phyloP scores from a whole-genome alignment of 2,888 invertebrate species.

The Dynastes hyllus region DNA sequence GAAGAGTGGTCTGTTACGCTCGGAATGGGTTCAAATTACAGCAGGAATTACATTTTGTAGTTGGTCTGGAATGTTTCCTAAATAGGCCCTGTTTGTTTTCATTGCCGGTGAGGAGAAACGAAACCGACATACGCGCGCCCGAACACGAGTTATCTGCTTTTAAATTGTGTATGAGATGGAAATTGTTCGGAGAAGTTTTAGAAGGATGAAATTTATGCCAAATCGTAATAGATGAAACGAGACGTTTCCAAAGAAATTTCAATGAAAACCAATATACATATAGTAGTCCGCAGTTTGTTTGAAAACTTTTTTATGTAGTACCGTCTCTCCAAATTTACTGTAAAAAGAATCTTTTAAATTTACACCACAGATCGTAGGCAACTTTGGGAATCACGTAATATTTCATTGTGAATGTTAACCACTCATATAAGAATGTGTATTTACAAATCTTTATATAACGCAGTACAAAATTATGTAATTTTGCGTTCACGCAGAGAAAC shows the following conservation, averaged over 20 bases:
- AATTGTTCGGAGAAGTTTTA: conserved; percentile 32
- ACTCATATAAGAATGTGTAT: too few species aligned
- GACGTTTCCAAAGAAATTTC: conserved; percentile 5
- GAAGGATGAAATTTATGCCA: conserved; percentile 35
- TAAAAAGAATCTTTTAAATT: too few species aligned
- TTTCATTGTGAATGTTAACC: too few species aligned
- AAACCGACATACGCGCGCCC: conserved; percentile 20
- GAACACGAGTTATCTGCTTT: conserved; percentile 34
- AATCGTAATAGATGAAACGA: conserved; percentile 12
- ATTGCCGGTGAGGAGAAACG: conserved; percentile 29
- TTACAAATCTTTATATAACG: too few species aligned
- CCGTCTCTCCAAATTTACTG: too few species aligned
- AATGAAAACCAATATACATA: neutral
- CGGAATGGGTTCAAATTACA: conserved; percentile 37
- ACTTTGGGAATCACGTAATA: too few species aligned
- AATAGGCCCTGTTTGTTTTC: conserved; percentile 41
- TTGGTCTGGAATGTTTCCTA: conserved; percentile 37
- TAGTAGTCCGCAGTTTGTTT: too few species aligned
- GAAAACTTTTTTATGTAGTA: too few species aligned
- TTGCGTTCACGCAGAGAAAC: too few species aligned
- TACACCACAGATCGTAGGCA: too few species aligned
- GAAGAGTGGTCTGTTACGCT: conserved; percentile 6
- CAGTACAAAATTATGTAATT: too few species aligned
- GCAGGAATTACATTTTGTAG: conserved; percentile 44
- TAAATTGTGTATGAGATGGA: conserved; percentile 45